Conservation (phyloP, 1,140 invertebrate genomes). For the Drosophila sucinea region DNA sequence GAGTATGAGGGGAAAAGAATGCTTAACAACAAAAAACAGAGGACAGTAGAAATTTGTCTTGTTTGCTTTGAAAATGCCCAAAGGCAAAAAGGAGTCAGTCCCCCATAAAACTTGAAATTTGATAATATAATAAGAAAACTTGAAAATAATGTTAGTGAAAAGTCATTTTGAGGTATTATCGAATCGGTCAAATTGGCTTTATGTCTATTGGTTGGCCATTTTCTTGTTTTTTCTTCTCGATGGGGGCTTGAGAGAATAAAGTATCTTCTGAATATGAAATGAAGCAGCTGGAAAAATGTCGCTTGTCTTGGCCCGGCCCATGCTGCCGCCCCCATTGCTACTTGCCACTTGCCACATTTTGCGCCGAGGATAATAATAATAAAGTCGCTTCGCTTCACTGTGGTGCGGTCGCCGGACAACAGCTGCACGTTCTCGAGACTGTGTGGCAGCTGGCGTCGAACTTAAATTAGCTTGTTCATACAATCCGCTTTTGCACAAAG, state of each 20-base stretch:
- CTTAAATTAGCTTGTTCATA: constrained; percentile 80
- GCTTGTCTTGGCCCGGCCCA: constrained; percentile 7
- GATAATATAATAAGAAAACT: constrained; percentile 17
- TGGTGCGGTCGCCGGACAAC: constrained; percentile 44
- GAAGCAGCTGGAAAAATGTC: constrained; percentile 78
- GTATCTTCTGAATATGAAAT: constrained; percentile 77
- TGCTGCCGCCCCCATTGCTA: constrained; percentile 22
- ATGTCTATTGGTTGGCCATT: not conserved
- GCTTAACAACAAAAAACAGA: constrained; percentile 15
- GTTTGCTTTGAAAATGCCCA: constrained; percentile 19
- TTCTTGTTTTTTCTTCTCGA: constrained; percentile 57
- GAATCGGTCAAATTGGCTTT: constrained; percentile 6
- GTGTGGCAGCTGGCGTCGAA: constrained; percentile 74
- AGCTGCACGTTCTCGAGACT: constrained; percentile 42
- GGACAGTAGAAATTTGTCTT: not conserved
- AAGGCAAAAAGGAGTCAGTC: constrained; percentile 8
- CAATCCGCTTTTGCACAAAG: constrained; percentile 73
- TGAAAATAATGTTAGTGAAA: constrained; percentile 10
- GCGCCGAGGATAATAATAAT: constrained; percentile 75
- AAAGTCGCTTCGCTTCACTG: constrained; percentile 62
- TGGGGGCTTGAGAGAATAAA: constrained; percentile 65
- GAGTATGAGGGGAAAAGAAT: constrained; percentile 9
- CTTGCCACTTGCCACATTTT: constrained; percentile 49
- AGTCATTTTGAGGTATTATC: constrained; percentile 12
- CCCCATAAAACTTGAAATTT: constrained; percentile 7